These are phyloP conservation scores for Pardosa pseudoannulata DNA, from an alignment of 2,888 invertebrate genomes.

Conservation along the genomic window DNA sequence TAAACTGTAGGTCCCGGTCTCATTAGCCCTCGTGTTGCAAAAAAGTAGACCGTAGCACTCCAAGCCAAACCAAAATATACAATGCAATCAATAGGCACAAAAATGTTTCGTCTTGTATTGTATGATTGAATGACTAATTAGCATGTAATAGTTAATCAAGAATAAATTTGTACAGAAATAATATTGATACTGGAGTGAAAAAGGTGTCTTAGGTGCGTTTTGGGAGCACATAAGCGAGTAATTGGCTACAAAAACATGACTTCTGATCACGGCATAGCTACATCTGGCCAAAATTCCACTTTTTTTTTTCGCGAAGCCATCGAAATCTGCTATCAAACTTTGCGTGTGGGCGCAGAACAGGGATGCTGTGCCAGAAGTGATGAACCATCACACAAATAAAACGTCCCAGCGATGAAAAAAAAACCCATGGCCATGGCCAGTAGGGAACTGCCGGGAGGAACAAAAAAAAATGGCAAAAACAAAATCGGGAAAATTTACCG, in stretches of 20 bases:
- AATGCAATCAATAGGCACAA: too few species aligned
- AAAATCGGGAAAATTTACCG: constrained; percentile 44
- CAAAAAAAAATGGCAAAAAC: constrained; percentile 16
- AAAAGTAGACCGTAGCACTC: too few species aligned
- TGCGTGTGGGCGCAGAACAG: constrained; percentile 21
- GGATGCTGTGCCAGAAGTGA: constrained; percentile 35
- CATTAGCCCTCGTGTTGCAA: too few species aligned
- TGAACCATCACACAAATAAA: constrained; percentile 50
- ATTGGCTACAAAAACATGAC: not conserved
- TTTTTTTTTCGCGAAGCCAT: constrained; percentile 26
- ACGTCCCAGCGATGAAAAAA: constrained; percentile 25
- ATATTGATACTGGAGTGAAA: too few species aligned
- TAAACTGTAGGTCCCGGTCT: too few species aligned
- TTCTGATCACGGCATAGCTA: constrained; percentile 30
- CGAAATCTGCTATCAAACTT: constrained; percentile 50
- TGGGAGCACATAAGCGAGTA: not conserved
- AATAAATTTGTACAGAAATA: too few species aligned
- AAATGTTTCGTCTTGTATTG: too few species aligned
- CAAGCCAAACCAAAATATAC: too few species aligned
- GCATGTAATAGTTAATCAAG: too few species aligned
- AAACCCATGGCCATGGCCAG: constrained; percentile 13
- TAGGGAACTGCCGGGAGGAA: constrained; percentile 19
- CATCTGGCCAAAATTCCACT: constrained; percentile 32
- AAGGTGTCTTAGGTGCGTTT: not conserved
- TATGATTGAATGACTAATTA: too few species aligned